A percentile compares a stretch with the other conserved stretches of the same genome.
Evolutionary conservation across 1,140 invertebrate genomes (phyloP).

Genomic region (Sycophaga agraensis): DNA sequence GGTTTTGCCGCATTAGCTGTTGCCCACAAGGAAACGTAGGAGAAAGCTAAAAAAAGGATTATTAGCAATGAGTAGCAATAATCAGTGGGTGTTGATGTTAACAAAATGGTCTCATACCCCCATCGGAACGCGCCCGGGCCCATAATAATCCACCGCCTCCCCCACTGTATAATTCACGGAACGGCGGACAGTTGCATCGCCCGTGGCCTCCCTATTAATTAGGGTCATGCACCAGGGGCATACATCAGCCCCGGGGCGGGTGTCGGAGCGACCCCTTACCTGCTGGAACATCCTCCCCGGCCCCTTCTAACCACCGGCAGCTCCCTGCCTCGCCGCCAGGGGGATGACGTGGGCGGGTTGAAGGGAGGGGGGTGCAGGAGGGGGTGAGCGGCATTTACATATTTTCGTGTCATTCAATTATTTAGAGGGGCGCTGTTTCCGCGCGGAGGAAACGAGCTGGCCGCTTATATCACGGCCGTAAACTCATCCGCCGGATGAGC

Average conservation of each 20-base stretch:
- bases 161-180: constrained; percentile 47
- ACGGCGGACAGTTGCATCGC: constrained; percentile 50
- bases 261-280: not conserved
- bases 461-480: constrained; percentile 36
- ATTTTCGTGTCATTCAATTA: constrained; percentile 36
- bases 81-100: too few species aligned
- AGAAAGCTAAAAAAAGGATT: too few species aligned
- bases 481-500: constrained; percentile 30
- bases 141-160: constrained; percentile 5
- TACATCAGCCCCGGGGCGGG: constrained; percentile 44
- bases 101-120: too few species aligned
- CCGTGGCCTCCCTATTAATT: constrained; percentile 55
- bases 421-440: too few species aligned
- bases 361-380: not conserved
- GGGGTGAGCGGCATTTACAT: constrained; percentile 33
- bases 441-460: not conserved
- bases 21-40: too few species aligned
- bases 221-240: constrained; percentile 53
- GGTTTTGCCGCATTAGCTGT: too few species aligned
- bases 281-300: not conserved
- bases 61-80: too few species aligned
- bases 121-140: too few species aligned
- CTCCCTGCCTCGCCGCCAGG: not conserved
- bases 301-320: not conserved
- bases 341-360: not conserved